Base-by-base conservation (phyloP, 1,140 invertebrate genomes). In the Drosophila albomicans region DNA sequence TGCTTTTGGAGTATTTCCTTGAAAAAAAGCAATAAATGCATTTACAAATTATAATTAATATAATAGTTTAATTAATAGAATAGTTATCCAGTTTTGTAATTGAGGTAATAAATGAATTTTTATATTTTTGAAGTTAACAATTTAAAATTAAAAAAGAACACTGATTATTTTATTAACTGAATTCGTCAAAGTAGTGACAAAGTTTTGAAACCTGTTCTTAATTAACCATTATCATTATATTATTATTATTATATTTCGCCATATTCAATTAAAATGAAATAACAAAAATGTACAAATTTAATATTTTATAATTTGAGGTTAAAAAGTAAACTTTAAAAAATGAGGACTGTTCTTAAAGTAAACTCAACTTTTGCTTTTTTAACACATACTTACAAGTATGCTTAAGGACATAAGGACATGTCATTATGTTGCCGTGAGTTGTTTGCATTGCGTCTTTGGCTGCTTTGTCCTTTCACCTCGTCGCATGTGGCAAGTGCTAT, bases 331-430 rank as follows among this genome's bases (percentile, higher is more conserved):
- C 11, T 13, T 43, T 38, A 38, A 38, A 38, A 25, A 25, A 25
- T 20, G 20, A 25, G 20, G 20, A 25, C 20, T 25, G 20, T 25
- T 25, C 20, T 25, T 25, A 25, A 25, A 25, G 11, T 28, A 49
- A n/a, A 11, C 10, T 2, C 1, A 74, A 68, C 65, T 74, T 74
- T 74, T 68, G 65, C 70, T 67, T 68, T 73, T 43, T 25, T 5
- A 35, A 8, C 56, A 59, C n/a, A 67, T 51, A 49, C 48, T 13
- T 46, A 32, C 35, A 10, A 11, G 10, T 38, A 10, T 38, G 35
- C 10, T 10, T 38, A 38, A 38, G 35, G 8, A 38, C 35, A 38
- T 11, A 38, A 38, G 8, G 35, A 38, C 35, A 20, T 49, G 46
- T 10, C 56, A 59, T 51, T 35, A 46, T 28, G 20, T 13, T 16